Evolutionary conservation across 2,888 invertebrate genomes (phyloP).

Genomic region (Drosophila anomalata): DNA sequence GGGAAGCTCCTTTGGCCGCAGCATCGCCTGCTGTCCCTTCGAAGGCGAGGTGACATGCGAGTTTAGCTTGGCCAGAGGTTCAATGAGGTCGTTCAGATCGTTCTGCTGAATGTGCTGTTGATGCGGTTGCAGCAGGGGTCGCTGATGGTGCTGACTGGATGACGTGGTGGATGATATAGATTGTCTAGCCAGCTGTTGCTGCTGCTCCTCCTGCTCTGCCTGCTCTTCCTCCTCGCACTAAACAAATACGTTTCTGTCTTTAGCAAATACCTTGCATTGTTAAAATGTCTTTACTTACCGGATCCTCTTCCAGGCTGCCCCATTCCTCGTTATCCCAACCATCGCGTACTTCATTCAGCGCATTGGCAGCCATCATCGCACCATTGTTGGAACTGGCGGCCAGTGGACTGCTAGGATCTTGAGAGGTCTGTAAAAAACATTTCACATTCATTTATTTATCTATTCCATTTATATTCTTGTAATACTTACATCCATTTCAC

Average conservation of each 20-base stretch:
- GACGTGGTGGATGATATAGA: conserved; percentile 77
- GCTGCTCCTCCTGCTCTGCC: conserved; percentile 81
- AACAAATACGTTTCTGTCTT: neutral
- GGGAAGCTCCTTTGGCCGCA: conserved; percentile 82
- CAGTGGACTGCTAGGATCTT: conserved; percentile 84
- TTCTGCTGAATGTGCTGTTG: conserved; percentile 81
- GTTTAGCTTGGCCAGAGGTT: conserved; percentile 80
- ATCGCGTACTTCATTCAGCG: conserved; percentile 86
- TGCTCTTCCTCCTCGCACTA: conserved; percentile 83
- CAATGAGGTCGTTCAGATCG: conserved; percentile 80
- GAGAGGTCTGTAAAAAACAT: conserved; percentile 82
- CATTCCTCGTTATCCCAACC: conserved; percentile 95
- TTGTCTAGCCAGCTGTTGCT: conserved; percentile 77
- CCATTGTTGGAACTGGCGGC: conserved; percentile 82
- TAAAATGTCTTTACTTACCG: conserved; percentile 84
- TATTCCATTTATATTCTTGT: neutral
- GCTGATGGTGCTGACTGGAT: conserved; percentile 73
- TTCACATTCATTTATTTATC: neutral
- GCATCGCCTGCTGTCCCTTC: conserved; percentile 57
- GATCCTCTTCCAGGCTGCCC: conserved; percentile 93
- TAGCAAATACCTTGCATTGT: too few species aligned
- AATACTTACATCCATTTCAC: conserved; percentile 91
- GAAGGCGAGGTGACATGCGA: conserved; percentile 78
- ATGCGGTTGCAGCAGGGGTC: conserved; percentile 59
- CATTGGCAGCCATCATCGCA: conserved; percentile 84